Evolutionary conservation across 2,888 invertebrate genomes (phyloP).

Genomic region (Drosophila anomalipes): DNA sequence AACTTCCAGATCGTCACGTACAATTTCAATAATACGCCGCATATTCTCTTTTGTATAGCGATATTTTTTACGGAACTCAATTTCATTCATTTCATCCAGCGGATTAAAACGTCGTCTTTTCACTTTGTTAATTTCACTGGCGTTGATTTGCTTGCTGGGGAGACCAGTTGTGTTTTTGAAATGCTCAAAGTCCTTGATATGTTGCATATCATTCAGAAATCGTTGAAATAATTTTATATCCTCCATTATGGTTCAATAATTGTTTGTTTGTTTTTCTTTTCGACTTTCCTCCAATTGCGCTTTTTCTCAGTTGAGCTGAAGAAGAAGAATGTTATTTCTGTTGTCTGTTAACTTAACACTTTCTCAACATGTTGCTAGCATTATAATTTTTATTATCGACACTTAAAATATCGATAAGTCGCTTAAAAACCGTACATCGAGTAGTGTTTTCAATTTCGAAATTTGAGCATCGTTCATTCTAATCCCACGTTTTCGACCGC

Average conservation of each 20-base stretch:
- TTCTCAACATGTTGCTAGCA: slow-evolving; percentile 1
- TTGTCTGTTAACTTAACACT: slow-evolving; percentile 19
- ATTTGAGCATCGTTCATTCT: slow-evolving; percentile 20
- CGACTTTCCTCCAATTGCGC: background rate
- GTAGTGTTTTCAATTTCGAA: background rate
- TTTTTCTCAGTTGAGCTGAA: slow-evolving; percentile 5
- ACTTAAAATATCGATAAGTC: background rate
- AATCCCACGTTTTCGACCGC: background rate
- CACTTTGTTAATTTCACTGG: background rate
- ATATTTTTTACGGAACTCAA: slow-evolving; percentile 73
- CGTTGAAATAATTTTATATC: slow-evolving; percentile 64
- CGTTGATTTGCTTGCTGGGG: slow-evolving; percentile 1
- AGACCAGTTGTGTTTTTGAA: slow-evolving; percentile 22
- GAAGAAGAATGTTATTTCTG: slow-evolving; percentile 6
- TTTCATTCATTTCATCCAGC: slow-evolving; percentile 70
- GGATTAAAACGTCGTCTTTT: slow-evolving; percentile 67
- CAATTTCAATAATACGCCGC: slow-evolving; percentile 75
- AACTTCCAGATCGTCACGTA: slow-evolving; percentile 78
- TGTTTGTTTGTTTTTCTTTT: slow-evolving; percentile 8
- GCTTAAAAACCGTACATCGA: background rate
- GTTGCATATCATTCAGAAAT: slow-evolving; percentile 68
- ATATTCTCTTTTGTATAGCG: slow-evolving; percentile 80
- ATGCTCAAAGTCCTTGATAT: slow-evolving; percentile 60
- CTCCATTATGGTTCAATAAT: slow-evolving; percentile 45
- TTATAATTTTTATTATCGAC: background rate